Conservation (phyloP, 2,797 vertebrate species). For the Macroramphosus scolopax region DNA sequence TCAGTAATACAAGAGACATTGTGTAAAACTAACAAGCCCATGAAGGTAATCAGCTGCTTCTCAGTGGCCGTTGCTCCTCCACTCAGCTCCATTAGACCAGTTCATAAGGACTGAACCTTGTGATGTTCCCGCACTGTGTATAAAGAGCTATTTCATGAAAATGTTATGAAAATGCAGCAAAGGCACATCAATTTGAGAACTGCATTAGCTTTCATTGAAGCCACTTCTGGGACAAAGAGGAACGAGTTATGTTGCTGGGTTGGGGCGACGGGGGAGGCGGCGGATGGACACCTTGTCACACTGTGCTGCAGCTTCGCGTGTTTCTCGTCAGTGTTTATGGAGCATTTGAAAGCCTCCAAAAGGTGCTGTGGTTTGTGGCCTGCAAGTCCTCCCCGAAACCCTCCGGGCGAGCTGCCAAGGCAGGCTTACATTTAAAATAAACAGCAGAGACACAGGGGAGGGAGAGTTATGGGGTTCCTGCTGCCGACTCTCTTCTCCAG, state of each 20-base stretch:
- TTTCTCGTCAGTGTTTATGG: constrained; percentile 65
- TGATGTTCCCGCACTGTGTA: constrained; percentile 51
- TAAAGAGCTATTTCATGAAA: constrained; percentile 63
- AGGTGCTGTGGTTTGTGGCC: constrained; percentile 68
- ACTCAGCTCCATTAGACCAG: no score
- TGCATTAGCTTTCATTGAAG: constrained; percentile 58
- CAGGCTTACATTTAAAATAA: constrained; percentile 47
- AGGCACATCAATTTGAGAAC: constrained; percentile 59
- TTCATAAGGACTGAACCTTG: constrained; percentile 25
- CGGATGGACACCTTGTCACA: constrained; percentile 30
- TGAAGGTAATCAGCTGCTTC: no score
- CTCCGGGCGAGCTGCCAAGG: constrained; percentile 42
- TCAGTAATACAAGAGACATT: no score
- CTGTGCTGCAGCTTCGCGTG: constrained; percentile 46
- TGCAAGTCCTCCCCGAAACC: constrained; percentile 50
- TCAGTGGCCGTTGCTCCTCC: no score
- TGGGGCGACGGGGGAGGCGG: background rate
- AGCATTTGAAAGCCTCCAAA: constrained; percentile 68
- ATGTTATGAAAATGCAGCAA: constrained; percentile 37
- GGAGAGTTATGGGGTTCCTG: no score
- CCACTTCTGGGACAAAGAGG: constrained; percentile 52
- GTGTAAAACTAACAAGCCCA: no score
- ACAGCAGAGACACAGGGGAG: constrained; percentile 38
- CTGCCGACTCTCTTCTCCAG: constrained; percentile 36
- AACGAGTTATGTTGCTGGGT: constrained; percentile 24